Base-by-base conservation (phyloP, 1,140 invertebrate species). In the Eufriesea mexicana region DNA sequence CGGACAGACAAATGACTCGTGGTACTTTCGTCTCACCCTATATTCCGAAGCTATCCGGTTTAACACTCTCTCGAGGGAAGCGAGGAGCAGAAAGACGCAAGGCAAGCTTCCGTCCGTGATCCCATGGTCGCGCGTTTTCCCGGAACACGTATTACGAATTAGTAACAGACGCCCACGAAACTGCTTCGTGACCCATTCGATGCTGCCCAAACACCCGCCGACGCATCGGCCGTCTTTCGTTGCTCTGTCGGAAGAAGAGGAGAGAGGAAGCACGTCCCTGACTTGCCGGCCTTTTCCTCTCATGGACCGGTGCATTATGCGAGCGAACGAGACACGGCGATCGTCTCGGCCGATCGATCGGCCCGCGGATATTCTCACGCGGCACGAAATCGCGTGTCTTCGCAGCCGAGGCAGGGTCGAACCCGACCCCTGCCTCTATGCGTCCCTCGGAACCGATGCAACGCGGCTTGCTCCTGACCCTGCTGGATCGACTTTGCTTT, bases 291-390 rank as follows among this genome's bases (percentile, higher is more conserved):
- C 8, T 54, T 51, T 66, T 49, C n/a, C 8, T 5, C 10, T 20
- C 47, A 6, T 20, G 28, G 28, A 16, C 59, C 74, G 74, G 74
- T 51, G 14, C 25, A n/a, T 76, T 51, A 64, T 51, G 74, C 74
- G 9, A 76, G 45, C 20, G 16, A 51, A 2, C 55, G 18, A 25
- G 49, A 73, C 45, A 42, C 18, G 61, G 25, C n/a, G 25, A 75
- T 54, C 23, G 74, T 51, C 47, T 64, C 28, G 47, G 20, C n/a
- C 23, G 49, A 67, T 64, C 62, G 62, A n/a, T n/a, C n/a, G n/a
- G n/a, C n/a, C n/a, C n/a, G n/a, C n/a, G n/a, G n/a, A n/a, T n/a
- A n/a, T n/a, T n/a, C n/a, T n/a, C n/a, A n/a, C n/a, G n/a, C n/a
- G n/a, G n/a, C n/a, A n/a, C n/a, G n/a, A 8, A 20, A 42, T 66